Base-by-base conservation (phyloP, 2,888 invertebrate species). In the Anoplius nigerrimus region DNA sequence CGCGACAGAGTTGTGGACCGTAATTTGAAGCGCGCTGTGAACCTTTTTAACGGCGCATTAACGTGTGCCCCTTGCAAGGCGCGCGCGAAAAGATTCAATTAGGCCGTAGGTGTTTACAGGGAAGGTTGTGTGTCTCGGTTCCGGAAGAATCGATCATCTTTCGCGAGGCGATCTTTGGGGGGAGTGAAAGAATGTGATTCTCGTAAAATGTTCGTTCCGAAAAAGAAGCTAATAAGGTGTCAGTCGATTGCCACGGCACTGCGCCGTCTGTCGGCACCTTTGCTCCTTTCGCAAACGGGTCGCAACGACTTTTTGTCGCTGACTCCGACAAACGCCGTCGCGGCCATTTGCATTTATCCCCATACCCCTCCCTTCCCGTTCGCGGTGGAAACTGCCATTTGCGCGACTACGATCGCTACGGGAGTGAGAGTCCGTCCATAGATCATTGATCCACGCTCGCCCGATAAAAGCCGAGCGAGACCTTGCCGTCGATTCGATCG, bases 401-500 rank as follows among this genome's bases (percentile, higher is more conserved):
- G n/a, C n/a, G n/a, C n/a, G 53, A 42, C 3, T 15, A 5, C 21
- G 42, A 45, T 68, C 52, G 34, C 62, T 59, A 27, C 63, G 55
- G 21, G 24, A 15, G 52, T 20, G n/a, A 34, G 51, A n/a, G 51
- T 18, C 48, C 11, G 2, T 16, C 4, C 48, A 18, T 48, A 60
- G 48, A 45, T 58, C 57, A 63, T 54, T 56, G 56, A 71, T 75
- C 67, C 51, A 22, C 51, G 54, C 43, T 59, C 46, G 46, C 16
- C 43, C 60, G 54, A 5, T 54, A 58, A 55, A 64, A 69, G 21
- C 69, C 53, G 13, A 16, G 16, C 18, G 13, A 42, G 67, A 72
- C 67, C 72, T 78, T 66, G 74, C 48, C 43, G 15, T 5, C 51
- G 67, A 46, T 57, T 24, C 16, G 52, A 46, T 53, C 48, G 16